Conservation (phyloP, 2,888 invertebrate genomes). For the Hofmannophila pseudospretella region DNA sequence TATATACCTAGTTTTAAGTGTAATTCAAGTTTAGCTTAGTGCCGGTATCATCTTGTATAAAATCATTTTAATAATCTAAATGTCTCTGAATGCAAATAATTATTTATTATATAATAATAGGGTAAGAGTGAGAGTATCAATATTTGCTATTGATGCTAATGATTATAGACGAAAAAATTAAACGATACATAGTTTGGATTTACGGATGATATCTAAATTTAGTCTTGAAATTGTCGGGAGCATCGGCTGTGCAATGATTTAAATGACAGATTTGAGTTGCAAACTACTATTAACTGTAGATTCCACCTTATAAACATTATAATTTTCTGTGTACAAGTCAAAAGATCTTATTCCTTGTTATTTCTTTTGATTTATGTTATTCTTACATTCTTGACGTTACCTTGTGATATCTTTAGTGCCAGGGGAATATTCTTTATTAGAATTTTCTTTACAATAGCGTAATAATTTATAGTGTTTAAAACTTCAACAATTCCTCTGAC, state of each 20-base stretch:
- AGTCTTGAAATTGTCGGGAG: constrained; percentile 19
- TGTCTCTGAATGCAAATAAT: constrained; percentile 44
- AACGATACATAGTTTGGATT: constrained; percentile 19
- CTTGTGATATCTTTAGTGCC: constrained; percentile 43
- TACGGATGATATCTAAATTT: constrained; percentile 19
- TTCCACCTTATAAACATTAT: too few species aligned
- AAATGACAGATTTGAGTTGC: not conserved
- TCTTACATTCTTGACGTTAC: constrained; percentile 29
- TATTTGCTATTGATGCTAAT: constrained; percentile 21
- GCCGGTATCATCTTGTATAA: constrained; percentile 23
- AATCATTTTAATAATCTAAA: constrained; percentile 42
- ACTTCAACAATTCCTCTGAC: constrained; percentile 16
- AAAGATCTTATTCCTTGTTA: constrained; percentile 25
- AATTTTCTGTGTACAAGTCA: constrained; percentile 4
- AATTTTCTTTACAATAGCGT: constrained; percentile 30
- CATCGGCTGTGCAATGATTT: constrained; percentile 43
- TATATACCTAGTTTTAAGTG: constrained; percentile 64
- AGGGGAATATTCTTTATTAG: constrained; percentile 25
- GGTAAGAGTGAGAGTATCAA: constrained; percentile 41
- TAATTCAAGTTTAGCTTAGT: constrained; percentile 42
- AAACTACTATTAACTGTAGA: not conserved
- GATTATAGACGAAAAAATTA: constrained; percentile 21
- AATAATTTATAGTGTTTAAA: constrained; percentile 12
- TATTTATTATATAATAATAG: constrained; percentile 41
- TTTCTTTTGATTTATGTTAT: constrained; percentile 16